Percentiles rank a stretch among this genome's conserved stretches.
These are phyloP conservation scores for Acanthosepion lycidas DNA, from an alignment of 2,888 invertebrate species.

Conservation along the genomic window DNA sequence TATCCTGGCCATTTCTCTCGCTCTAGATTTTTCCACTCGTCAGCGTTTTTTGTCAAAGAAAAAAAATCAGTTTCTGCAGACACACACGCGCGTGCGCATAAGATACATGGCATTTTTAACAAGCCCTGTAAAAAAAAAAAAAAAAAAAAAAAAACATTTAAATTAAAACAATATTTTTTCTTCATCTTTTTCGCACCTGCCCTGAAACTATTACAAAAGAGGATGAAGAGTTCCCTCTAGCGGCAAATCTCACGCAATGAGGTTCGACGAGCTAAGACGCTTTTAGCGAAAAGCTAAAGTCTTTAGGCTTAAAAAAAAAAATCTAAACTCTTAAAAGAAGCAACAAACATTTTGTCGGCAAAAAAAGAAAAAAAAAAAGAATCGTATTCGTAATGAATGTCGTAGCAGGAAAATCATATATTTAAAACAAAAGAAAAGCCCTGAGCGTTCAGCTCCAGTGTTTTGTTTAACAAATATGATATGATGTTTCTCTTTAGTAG, in stretches of 20 bases:
- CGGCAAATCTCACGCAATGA: not conserved
- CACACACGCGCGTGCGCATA: not conserved
- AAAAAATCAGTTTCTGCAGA: not conserved
- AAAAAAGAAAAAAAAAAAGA: not conserved
- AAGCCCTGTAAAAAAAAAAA: not conserved
- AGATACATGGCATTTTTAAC: not conserved
- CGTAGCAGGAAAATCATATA: not conserved
- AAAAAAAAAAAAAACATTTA: no score
- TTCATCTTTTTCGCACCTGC: not conserved
- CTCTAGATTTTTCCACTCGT: no score
- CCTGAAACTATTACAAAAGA: not conserved
- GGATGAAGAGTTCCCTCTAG: not conserved
- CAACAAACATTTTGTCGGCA: not conserved
- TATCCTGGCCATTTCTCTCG: no score
- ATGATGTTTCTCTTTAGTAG: not conserved
- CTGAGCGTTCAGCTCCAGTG: not conserved
- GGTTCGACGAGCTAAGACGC: not conserved
- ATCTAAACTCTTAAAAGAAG: not conserved
- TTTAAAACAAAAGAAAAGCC: not conserved
- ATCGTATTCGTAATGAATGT: not conserved
- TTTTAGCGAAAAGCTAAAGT: not conserved
- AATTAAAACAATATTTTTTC: not conserved
- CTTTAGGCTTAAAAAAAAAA: slow-evolving; percentile 11
- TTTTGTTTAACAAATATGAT: not conserved
- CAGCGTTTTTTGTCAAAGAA: no score